These are phyloP conservation scores for Morinoia aosen DNA, from an alignment of 2,888 invertebrate species.

Conservation along the genomic window DNA sequence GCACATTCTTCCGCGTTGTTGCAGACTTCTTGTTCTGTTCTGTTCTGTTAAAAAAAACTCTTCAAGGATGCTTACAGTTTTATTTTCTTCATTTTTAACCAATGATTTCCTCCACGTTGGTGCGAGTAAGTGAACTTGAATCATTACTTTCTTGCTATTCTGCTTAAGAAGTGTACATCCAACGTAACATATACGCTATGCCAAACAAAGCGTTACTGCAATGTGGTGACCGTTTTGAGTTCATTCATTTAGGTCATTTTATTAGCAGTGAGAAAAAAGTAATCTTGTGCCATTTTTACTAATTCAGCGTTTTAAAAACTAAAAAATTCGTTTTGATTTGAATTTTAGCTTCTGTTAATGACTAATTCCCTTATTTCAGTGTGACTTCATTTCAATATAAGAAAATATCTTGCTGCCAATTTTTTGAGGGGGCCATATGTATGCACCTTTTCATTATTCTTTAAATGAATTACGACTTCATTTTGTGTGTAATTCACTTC, in stretches of 20 bases:
- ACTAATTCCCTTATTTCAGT: background rate
- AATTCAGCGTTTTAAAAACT: background rate
- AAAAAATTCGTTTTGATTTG: background rate
- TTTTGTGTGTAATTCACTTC: background rate
- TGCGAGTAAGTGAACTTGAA: too few relatives aligned
- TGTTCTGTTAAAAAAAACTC: background rate
- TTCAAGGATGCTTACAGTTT: background rate
- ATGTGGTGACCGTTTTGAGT: too few relatives aligned
- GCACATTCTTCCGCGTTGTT: background rate
- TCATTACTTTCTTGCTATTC: background rate
- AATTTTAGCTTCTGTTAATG: background rate
- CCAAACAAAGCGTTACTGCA: too few relatives aligned
- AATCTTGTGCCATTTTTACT: background rate
- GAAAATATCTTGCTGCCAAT: background rate
- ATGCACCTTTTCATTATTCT: background rate
- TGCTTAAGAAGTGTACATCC: background rate
- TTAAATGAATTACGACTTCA: background rate
- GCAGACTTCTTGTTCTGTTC: background rate
- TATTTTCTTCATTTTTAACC: background rate
- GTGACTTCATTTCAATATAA: too few relatives aligned
- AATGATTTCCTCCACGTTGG: background rate
- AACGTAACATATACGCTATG: too few relatives aligned
- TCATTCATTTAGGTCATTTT: too few relatives aligned
- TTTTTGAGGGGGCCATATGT: background rate
- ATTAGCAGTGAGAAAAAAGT: too few relatives aligned